Base-by-base conservation (phyloP, 2,888 invertebrate species). In the Plebejus anna region DNA sequence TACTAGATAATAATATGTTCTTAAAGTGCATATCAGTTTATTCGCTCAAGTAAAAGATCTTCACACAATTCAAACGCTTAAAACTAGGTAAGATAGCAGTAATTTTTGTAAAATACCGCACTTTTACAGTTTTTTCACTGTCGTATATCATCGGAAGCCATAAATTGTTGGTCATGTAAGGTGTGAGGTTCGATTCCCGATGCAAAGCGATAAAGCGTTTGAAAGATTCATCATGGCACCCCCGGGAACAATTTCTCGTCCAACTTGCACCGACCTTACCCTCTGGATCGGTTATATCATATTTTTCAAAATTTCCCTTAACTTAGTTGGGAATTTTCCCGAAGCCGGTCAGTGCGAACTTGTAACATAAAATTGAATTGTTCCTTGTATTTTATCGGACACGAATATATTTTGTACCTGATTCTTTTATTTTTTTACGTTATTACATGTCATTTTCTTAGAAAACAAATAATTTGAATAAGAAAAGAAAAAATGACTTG, bases 191-290 rank as follows among this genome's bases (percentile, higher is more conserved):
- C 89, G 89, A 89, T 88, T 90, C 88, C 83, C 86, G 88, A 89
- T 90, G 88, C 88, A 86, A 87, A 88, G 86, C 90, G 91, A 91
- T 91, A 91, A 92, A 91, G 87, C 89, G 91, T 90, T 89, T 90
- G 89, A 90, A 91, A 91, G 91, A 92, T 92, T 92, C 92, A 92
- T 93, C 92, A 89, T 87, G 82, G 86, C 88, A 84, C 91, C 88
- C 90, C 79, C 81, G 91, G 88, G 92, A 85, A 84, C 90, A 85
- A 92, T 92, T 89, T 84, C 88, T 92, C 89, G 89, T 88, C 88
- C 82, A 92, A 92, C 85, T 91, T 90, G 88, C 85, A 86, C 87
- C 87, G 84, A 84, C 85, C 87, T 28, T 84, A 83, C 86, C 86
- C 88, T 86, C 86, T 82, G 80, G 83, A 85, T 84, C 85, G 83